Base-by-base conservation (phyloP, 2,797 vertebrate genomes). In the Hemibagrus guttatus region DNA sequence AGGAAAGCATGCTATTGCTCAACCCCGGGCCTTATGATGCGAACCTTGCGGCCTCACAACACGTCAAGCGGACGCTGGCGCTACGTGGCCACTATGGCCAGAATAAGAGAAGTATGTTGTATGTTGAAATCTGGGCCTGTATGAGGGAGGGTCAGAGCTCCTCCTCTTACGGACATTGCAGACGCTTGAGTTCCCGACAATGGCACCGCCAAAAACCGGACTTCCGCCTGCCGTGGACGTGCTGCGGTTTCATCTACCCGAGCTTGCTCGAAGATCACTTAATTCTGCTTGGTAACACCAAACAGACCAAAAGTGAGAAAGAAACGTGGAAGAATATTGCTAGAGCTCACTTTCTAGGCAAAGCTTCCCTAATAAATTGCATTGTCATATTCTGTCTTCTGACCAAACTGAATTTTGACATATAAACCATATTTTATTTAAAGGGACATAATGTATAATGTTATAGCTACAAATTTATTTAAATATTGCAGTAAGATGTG, bases 101-200 rank as follows among this genome's bases (percentile, higher is more conserved):
- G 90, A 95, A 95, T 95, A 92, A 95, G 93, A 95, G 96, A 96
- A 96, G 96, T 96, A 92, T 85, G 87, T 91, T 95, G 94, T 88
- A 92, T 96, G 95, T 96, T 74, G 96, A 95, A 96, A 96, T 95
- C 90, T 90, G 90, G 94, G 94, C 90, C 89, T 79, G 56, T 84
- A 85, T 88, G 56, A 89, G 85, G 89, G 86, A 80, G 89, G 87
- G 80, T 87, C 89, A 89, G 74, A 74, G 85, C 87, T 90, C 90
- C 88, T 83, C 90, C 90, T 84, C 79, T 91, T 91, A 91, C 90
- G 90, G 90, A 89, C 86, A 91, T 11, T 80, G 58, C 8, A 64
- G 85, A 90, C 11, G 86, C 83, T 63, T 85, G 75, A 91, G 82
- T 91, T 91, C 86, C 90, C 88, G 86, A 87, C 86, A 91, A 31